Base-by-base conservation (phyloP, 2,797 vertebrate species). In the Neolamprologus multifasciatus region DNA sequence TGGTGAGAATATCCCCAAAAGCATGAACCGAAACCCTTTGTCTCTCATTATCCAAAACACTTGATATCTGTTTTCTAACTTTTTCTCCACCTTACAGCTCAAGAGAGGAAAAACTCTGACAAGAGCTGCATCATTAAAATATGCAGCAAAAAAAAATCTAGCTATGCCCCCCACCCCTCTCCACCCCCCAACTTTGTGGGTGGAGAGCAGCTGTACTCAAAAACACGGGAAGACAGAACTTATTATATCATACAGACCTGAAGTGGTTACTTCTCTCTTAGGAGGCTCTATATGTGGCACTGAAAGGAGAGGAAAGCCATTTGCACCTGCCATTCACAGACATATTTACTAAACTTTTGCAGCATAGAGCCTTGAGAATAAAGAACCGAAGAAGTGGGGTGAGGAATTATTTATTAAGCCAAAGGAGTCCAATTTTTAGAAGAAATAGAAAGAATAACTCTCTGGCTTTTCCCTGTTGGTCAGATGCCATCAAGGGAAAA, bases 101-200 rank as follows among this genome's bases (percentile, higher is more conserved):
- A 8, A 76, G 8, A 54, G 71, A 79, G 62, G 55, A 71, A 86
- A 76, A 67, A 43, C 74, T 81, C 84, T 21, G 83, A 79, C 87
- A 69, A 82, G 19, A 74, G 82, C 82, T 52, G 79, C 83, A 88
- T 89, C 88, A 87, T 92, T 91, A 93, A 92, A 90, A 86, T 77
- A 69, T 78, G 84, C 82, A 33, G 84, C 31, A 59, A 59, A 59
- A 81, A 88, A 81, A 64, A 62, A 88, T 89, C 84, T 81, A 79
- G 50, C 51, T 78, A 86, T 92, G 90, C 89, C 90, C 82, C 52
- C 26, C 89, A 87, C 79, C 38, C 21, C 89, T 86, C 88, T 87
- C 82, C 55, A n/a, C 88, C 29, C 16, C 57, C 9, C 10, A 62
- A 36, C 85, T 86, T 86, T 79, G 82, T 90, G 92, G 92, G 91